Conservation (phyloP, 2,113 vertebrate species). For the Phalacrocorax pelagicus region DNA sequence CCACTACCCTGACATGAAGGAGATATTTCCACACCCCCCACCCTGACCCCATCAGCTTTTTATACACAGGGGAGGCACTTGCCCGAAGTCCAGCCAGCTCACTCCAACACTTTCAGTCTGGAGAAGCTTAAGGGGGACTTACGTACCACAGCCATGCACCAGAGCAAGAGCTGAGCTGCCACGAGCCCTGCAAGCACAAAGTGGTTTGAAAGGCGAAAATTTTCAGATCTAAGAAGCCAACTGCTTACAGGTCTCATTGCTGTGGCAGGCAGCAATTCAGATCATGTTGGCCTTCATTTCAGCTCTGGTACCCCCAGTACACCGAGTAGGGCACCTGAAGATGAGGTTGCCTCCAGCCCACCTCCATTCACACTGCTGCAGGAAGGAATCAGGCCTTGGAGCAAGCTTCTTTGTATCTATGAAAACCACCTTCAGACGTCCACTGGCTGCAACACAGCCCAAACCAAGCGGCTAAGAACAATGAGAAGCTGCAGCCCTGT, state of each 20-base stretch:
- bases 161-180: not conserved
- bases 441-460: not conserved
- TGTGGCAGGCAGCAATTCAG: not conserved
- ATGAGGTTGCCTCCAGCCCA: not conserved
- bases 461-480: not conserved
- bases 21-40: not conserved
- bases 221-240: not conserved
- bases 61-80: fast-evolving
- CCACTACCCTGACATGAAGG: not conserved
- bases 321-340: not conserved
- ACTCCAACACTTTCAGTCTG: not conserved
- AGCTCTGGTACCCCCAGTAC: not conserved
- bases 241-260: not conserved
- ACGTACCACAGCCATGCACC: not conserved
- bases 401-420: not conserved
- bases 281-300: fast-evolving
- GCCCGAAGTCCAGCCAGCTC: not conserved
- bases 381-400: fast-evolving
- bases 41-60: not conserved
- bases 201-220: fast-evolving
- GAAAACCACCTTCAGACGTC: not conserved
- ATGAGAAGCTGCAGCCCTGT: not conserved
- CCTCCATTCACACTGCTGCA: not conserved
- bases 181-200: not conserved
- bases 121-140: not conserved